Evolutionary conservation across 2,797 vertebrate species (phyloP).

Genomic region (Poeciliopsis paucimaculata): DNA sequence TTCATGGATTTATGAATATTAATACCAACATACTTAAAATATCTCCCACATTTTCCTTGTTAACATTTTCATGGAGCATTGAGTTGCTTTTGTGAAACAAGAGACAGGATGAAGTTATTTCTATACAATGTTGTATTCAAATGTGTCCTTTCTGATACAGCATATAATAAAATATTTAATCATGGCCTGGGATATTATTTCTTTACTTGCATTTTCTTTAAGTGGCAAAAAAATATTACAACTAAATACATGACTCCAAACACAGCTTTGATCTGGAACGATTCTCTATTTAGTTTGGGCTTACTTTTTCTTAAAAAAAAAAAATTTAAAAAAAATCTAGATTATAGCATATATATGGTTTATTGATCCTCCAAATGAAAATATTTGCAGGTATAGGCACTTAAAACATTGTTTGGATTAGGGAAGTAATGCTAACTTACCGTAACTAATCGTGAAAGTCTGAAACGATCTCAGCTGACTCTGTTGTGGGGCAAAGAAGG

Average conservation of each 20-base stretch:
- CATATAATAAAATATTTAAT: not conserved
- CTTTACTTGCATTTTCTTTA: not conserved
- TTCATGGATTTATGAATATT: slow-evolving; percentile 1
- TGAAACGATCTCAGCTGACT: not conserved
- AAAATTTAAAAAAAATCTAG: no score
- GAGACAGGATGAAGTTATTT: not conserved
- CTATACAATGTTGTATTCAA: not conserved
- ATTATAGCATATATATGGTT: not conserved
- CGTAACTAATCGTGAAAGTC: not conserved
- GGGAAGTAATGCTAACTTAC: not conserved
- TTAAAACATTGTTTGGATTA: not conserved
- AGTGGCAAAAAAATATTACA: not conserved
- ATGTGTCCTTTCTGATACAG: not conserved
- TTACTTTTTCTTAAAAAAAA: not conserved
- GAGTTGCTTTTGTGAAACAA: not conserved
- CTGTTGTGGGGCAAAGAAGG: not conserved
- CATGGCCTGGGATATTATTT: not conserved
- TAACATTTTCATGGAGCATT: not conserved
- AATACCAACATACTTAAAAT: not conserved
- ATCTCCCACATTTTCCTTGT: not conserved
- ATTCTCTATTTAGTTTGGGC: not conserved
- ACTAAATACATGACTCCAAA: not conserved
- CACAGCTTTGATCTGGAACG: not conserved
- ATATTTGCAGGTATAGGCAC: not conserved
- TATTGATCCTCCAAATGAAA: not conserved